A percentile compares a stretch with the other conserved stretches of the same genome.
These are phyloP conservation scores for Acanthosoma haemorrhoidale DNA, from an alignment of 2,888 invertebrate genomes.

Conservation along the genomic window DNA sequence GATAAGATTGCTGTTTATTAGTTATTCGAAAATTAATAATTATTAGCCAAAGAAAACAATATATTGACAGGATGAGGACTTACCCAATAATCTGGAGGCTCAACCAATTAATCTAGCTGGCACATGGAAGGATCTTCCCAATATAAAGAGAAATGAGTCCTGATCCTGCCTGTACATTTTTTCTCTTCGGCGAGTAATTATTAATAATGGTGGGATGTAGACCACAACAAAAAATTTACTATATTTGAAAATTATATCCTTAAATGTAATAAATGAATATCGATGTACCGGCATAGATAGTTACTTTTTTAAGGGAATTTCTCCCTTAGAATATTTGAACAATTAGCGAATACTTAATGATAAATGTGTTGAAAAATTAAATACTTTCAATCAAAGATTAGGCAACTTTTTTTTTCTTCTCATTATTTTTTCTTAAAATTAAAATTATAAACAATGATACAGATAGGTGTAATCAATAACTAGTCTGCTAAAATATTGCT, in stretches of 20 bases:
- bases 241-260: too few relatives aligned
- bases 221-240: too few relatives aligned
- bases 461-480: conserved; percentile 21
- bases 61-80: too few relatives aligned
- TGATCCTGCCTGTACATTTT: too few relatives aligned
- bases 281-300: neutral
- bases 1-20: neutral
- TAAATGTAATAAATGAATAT: too few relatives aligned
- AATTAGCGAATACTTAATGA: conserved; percentile 14
- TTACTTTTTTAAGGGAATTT: neutral
- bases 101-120: too few relatives aligned
- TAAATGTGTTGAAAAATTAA: conserved; percentile 26
- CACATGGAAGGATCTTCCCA: too few relatives aligned
- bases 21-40: neutral
- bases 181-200: too few relatives aligned
- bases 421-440: neutral
- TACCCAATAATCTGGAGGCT: too few relatives aligned
- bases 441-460: conserved; percentile 18
- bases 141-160: too few relatives aligned
- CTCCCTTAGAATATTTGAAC: neutral
- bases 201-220: too few relatives aligned
- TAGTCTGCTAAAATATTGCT: conserved; percentile 28
- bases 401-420: conserved; percentile 5
- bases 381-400: conserved; percentile 20
- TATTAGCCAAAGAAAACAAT: too few relatives aligned